A percentile compares a stretch with the other conserved stretches of the same genome.
These are phyloP conservation scores for Puma concolor DNA, from an alignment of 2,113 vertebrate species.

Conservation along the genomic window DNA sequence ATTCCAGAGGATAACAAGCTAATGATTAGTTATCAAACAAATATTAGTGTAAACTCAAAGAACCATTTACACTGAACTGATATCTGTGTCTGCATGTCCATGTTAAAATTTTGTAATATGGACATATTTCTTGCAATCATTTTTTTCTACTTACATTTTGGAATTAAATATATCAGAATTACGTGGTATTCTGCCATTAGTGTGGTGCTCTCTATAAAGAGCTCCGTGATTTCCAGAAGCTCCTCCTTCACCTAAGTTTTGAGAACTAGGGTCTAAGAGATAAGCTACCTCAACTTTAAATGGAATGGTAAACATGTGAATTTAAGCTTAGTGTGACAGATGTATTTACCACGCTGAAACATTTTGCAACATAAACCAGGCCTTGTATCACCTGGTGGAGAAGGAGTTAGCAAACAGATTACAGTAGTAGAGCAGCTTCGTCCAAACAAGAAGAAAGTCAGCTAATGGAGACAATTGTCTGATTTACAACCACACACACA, in stretches of 20 bases:
- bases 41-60: constrained; percentile 17
- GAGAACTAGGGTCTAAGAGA: not conserved
- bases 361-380: not conserved
- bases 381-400: not conserved
- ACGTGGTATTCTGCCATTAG: not conserved
- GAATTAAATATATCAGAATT: not conserved
- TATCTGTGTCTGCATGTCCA: not conserved
- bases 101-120: constrained; percentile 11
- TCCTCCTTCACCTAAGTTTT: not conserved
- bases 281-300: constrained; percentile 22
- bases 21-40: constrained; percentile 42
- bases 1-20: constrained; percentile 20
- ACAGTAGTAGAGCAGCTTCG: no score
- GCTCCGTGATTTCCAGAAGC: constrained; percentile 43
- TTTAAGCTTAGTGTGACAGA: not conserved
- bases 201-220: not conserved
- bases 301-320: not conserved
- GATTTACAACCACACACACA: not conserved
- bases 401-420: not conserved
- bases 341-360: not conserved
- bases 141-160: not conserved
- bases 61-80: not conserved
- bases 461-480: not conserved
- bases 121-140: not conserved
- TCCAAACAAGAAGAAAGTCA: not conserved